Percentiles rank a stretch among this genome's conserved stretches.
phyloP scores from a whole-genome alignment of 2,113 vertebrate species.

The Catharus fuscescens region DNA sequence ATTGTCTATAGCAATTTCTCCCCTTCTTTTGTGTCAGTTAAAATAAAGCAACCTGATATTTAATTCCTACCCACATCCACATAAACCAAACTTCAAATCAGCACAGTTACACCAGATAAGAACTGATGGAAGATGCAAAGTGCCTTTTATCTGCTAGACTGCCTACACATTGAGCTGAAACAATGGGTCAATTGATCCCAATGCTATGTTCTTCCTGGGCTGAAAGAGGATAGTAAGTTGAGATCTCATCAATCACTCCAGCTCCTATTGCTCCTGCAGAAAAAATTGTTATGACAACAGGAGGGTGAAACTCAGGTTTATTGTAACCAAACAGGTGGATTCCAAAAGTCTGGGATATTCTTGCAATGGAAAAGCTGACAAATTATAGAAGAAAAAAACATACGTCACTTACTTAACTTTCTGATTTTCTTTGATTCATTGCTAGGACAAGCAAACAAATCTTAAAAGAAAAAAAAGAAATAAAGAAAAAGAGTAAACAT shows the following conservation, averaged over 20 bases:
- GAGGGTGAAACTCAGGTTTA: constrained; percentile 30
- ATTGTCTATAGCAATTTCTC: neutral
- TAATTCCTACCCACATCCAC: neutral
- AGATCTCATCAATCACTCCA: constrained; percentile 44
- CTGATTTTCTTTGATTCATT: constrained; percentile 34
- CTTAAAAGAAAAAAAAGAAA: neutral
- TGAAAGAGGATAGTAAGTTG: constrained; percentile 2
- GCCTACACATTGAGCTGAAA: neutral
- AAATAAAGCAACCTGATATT: neutral
- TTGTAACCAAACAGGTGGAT: constrained; percentile 39
- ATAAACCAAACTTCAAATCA: neutral
- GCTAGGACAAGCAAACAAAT: constrained; percentile 20
- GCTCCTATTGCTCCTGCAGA: constrained; percentile 11
- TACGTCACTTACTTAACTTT: constrained; percentile 21
- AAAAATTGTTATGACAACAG: constrained; percentile 39
- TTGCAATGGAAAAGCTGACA: constrained; percentile 42
- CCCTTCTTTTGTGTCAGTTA: neutral
- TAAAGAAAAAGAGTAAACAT: neutral
- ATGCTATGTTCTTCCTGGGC: neutral
- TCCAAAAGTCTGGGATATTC: constrained; percentile 1
- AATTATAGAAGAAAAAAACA: constrained; percentile 35
- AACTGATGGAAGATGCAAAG: neutral
- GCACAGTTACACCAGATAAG: neutral
- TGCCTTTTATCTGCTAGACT: neutral
- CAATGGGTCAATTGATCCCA: constrained; percentile 15